Percentiles rank a stretch among this genome's conserved stretches.
These are phyloP conservation scores for Octopus sinensis DNA, from an alignment of 1,140 invertebrate species.

Conservation along the genomic window DNA sequence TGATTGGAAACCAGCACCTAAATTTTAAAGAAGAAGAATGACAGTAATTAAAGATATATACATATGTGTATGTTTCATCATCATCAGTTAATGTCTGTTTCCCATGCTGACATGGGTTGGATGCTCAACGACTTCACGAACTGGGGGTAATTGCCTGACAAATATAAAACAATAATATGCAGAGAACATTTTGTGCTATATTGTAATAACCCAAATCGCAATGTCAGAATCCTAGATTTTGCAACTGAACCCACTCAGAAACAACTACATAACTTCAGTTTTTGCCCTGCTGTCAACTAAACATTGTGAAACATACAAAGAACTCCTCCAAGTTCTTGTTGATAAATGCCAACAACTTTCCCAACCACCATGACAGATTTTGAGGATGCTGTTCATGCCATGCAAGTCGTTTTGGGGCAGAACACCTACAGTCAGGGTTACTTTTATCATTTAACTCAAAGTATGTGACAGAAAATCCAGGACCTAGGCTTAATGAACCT, in stretches of 20 bases:
- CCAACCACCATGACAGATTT: constrained; percentile 15
- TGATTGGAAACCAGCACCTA: too few relatives aligned
- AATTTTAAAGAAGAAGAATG: too few relatives aligned
- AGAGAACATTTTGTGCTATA: constrained; percentile 16
- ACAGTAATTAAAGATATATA: too few relatives aligned
- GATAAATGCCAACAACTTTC: constrained; percentile 9
- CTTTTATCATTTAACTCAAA: constrained; percentile 21
- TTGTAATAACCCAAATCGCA: constrained; percentile 1
- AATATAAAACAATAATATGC: neutral
- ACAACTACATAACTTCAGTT: constrained; percentile 2
- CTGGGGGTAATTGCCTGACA: too few relatives aligned
- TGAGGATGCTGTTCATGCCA: constrained; percentile 9
- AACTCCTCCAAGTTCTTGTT: constrained; percentile 11
- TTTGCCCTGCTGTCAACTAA: constrained; percentile 17
- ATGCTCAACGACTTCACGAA: too few relatives aligned
- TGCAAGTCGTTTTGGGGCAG: neutral
- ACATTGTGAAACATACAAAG: constrained; percentile 10
- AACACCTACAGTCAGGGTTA: neutral
- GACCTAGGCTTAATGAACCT: neutral
- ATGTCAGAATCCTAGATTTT: constrained; percentile 1
- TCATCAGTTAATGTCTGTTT: too few relatives aligned
- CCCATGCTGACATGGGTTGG: too few relatives aligned
- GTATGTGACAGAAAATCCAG: constrained; percentile 16
- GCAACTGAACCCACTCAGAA: neutral
- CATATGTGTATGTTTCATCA: too few relatives aligned